Evolutionary conservation across 1,140 invertebrate species (phyloP).

Genomic region (Spodoptera frugiperda): DNA sequence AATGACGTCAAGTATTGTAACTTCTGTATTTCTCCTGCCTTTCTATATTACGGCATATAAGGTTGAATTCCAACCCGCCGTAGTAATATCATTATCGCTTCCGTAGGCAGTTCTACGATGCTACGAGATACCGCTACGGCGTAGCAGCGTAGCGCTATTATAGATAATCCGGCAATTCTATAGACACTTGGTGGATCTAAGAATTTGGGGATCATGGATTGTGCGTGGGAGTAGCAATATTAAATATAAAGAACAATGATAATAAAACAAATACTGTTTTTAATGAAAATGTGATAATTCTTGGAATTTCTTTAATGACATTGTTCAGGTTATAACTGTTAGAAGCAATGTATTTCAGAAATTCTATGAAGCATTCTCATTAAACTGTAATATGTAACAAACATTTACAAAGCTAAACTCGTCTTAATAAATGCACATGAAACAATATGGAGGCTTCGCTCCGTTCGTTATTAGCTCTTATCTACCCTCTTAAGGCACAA

Average conservation of each 20-base stretch:
- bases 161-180: slow-evolving; percentile 28
- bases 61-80: slow-evolving; percentile 16
- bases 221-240: background rate
- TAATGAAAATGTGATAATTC: too few species aligned
- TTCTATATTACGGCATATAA: background rate
- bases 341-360: too few species aligned
- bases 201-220: slow-evolving; percentile 1
- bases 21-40: background rate
- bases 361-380: too few species aligned
- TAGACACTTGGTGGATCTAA: slow-evolving; percentile 8
- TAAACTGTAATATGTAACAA: too few species aligned
- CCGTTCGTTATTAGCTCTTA: slow-evolving; percentile 20
- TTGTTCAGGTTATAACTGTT: too few species aligned
- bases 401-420: slow-evolving; percentile 1
- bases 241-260: too few species aligned
- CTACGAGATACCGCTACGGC: slow-evolving; percentile 29
- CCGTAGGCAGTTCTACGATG: slow-evolving; percentile 31
- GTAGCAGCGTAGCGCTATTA: slow-evolving; percentile 33
- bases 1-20: background rate
- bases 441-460: slow-evolving; percentile 1
- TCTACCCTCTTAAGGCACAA: slow-evolving; percentile 26
- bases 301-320: too few species aligned
- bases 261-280: too few species aligned
- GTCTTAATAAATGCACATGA: slow-evolving; percentile 18
- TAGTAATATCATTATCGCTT: slow-evolving; percentile 42